phyloP scores from a whole-genome alignment of 2,797 vertebrate species.

The Lacerta agilis region DNA sequence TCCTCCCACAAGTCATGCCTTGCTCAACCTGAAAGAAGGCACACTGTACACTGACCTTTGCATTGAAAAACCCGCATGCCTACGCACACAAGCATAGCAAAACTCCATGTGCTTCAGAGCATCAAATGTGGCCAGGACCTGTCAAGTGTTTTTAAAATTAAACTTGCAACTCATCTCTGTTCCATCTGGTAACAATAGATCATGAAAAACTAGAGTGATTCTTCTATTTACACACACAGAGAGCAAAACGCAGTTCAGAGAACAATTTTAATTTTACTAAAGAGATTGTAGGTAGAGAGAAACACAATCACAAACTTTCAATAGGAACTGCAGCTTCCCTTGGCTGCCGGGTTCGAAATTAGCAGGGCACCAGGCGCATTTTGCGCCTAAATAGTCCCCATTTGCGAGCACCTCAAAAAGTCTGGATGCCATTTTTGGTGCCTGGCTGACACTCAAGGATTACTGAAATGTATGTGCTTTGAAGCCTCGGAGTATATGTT shows the following conservation, averaged over 20 bases:
- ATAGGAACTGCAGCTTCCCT: background rate
- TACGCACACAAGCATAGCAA: background rate
- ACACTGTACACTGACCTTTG: background rate
- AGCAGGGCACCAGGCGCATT: no score
- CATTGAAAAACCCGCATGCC: background rate
- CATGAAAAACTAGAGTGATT: background rate
- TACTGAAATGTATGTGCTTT: no score
- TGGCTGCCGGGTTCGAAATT: background rate
- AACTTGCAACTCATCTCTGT: background rate
- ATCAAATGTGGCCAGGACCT: background rate
- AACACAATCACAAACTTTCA: no score
- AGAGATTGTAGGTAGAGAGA: no score
- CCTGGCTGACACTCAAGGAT: no score
- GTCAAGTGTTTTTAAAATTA: background rate
- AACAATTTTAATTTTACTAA: background rate
- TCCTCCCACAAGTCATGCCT: background rate
- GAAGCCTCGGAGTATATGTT: no score
- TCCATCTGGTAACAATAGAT: background rate
- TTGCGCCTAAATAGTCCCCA: no score
- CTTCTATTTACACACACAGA: background rate
- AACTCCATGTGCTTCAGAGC: background rate
- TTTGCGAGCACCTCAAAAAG: no score
- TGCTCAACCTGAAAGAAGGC: background rate
- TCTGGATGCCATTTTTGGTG: no score
- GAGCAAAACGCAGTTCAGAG: background rate